Conservation (phyloP, 1,140 invertebrate genomes). For the Hycleus phaleratus region DNA sequence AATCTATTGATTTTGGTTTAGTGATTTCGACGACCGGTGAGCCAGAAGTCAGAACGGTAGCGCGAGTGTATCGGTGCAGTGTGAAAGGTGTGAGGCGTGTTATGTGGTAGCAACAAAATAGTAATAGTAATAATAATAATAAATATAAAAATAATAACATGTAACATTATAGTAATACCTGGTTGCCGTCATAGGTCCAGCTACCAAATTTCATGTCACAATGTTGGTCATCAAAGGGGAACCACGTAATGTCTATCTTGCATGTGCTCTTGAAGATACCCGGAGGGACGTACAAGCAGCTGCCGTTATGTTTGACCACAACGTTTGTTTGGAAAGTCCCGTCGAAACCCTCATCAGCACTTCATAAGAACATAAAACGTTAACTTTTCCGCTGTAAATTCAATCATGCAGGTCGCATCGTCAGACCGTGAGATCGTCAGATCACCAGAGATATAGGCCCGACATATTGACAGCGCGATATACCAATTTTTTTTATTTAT, state of each 20-base stretch:
- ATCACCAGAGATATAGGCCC: slow-evolving; percentile 5
- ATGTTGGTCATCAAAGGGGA: slow-evolving; percentile 97
- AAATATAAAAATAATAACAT: slow-evolving; percentile 15
- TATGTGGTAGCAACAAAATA: slow-evolving; percentile 23
- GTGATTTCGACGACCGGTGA: slow-evolving; percentile 8
- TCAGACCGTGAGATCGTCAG: slow-evolving; percentile 8
- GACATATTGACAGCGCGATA: slow-evolving; percentile 6
- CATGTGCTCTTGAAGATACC: slow-evolving; percentile 99
- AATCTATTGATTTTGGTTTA: too few species aligned
- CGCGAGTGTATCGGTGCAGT: slow-evolving; percentile 19
- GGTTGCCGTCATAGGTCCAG: slow-evolving; percentile 91
- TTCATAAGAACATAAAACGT: slow-evolving; percentile 47
- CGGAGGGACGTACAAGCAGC: slow-evolving; percentile 93
- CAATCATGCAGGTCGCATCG: slow-evolving; percentile 17
- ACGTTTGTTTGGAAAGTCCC: slow-evolving; percentile 96
- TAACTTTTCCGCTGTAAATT: slow-evolving; percentile 24
- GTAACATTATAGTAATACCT: slow-evolving; percentile 54
- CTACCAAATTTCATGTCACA: slow-evolving; percentile 95
- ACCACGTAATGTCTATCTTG: slow-evolving; percentile 98
- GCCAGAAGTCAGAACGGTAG: slow-evolving; percentile 9
- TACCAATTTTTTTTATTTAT: neutral
- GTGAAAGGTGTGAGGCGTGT: slow-evolving; percentile 16
- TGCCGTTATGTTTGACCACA: slow-evolving; percentile 90
- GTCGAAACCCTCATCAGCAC: slow-evolving; percentile 97
- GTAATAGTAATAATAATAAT: neutral